These are phyloP conservation scores for Staurois parvus DNA, from an alignment of 2,797 vertebrate species.

Conservation along the genomic window DNA sequence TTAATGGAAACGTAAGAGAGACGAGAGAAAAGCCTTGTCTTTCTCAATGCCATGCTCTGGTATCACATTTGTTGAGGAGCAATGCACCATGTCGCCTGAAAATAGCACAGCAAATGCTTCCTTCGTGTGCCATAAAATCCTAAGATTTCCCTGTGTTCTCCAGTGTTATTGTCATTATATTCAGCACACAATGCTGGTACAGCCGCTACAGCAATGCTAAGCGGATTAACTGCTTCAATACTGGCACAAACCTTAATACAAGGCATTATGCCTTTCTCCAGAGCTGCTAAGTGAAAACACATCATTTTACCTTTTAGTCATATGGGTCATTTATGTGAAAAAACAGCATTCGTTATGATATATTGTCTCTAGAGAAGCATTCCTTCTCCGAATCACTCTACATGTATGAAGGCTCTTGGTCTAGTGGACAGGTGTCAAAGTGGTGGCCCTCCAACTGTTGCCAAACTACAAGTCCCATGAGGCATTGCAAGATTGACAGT, in stretches of 20 bases:
- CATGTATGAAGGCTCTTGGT: neutral
- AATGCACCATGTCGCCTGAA: conserved; percentile 51
- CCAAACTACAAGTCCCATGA: no score
- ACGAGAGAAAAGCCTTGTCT: conserved; percentile 48
- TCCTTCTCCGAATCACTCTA: neutral
- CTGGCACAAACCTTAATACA: neutral
- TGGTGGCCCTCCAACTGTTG: no score
- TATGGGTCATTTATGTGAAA: no score
- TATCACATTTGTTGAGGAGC: conserved; percentile 58
- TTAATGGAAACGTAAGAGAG: conserved; percentile 53
- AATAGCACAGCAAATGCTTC: conserved; percentile 41
- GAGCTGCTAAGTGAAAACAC: neutral
- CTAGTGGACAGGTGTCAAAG: no score
- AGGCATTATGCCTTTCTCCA: neutral
- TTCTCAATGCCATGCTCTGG: conserved; percentile 51
- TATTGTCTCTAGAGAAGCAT: neutral
- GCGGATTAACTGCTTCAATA: conserved; percentile 28
- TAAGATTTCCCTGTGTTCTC: conserved; percentile 39
- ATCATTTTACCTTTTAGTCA: neutral
- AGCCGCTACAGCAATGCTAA: conserved; percentile 17
- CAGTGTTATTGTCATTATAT: conserved; percentile 33
- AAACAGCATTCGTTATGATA: conserved; percentile 12
- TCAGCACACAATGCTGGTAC: conserved; percentile 3
- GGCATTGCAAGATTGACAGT: no score
- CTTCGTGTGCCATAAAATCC: conserved; percentile 44